Conservation (phyloP, 1,140 invertebrate genomes). For the Lepidurus arcticus region DNA sequence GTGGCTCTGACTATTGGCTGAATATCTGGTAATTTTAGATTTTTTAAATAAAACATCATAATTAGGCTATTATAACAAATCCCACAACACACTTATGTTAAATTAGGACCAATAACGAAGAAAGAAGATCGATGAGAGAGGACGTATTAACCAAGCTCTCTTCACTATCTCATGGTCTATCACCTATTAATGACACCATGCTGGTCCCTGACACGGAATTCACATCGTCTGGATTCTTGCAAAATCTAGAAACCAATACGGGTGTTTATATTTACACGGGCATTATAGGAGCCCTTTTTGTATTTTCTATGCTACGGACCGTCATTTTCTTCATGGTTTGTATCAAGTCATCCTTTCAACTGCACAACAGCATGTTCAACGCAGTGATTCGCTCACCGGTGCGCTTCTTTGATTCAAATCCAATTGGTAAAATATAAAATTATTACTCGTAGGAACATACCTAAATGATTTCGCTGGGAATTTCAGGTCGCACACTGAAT, state of each 20-base stretch:
- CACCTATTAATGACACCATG: background rate
- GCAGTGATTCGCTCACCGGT: constrained; percentile 66
- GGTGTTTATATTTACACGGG: constrained; percentile 45
- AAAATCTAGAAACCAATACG: background rate
- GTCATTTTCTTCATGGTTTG: constrained; percentile 67
- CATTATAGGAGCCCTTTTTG: constrained; percentile 52
- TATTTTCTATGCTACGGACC: constrained; percentile 55
- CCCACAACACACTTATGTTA: background rate
- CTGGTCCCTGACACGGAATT: background rate
- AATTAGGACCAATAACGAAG: background rate
- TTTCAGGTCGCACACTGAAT: constrained; percentile 58
- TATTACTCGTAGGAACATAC: background rate
- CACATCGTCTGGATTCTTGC: background rate
- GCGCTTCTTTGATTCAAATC: constrained; percentile 76
- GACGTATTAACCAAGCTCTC: background rate
- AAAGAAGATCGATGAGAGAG: background rate
- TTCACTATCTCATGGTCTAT: background rate
- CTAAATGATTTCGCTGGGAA: background rate
- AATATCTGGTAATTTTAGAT: constrained; percentile 62
- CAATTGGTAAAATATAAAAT: constrained; percentile 50
- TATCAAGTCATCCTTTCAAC: constrained; percentile 65
- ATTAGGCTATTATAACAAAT: background rate
- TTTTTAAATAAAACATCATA: no score
- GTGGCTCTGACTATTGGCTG: constrained; percentile 70
- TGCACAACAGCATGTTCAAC: constrained; percentile 77